phyloP scores from a whole-genome alignment of 2,888 invertebrate species.

The Limnephilus auricula region DNA sequence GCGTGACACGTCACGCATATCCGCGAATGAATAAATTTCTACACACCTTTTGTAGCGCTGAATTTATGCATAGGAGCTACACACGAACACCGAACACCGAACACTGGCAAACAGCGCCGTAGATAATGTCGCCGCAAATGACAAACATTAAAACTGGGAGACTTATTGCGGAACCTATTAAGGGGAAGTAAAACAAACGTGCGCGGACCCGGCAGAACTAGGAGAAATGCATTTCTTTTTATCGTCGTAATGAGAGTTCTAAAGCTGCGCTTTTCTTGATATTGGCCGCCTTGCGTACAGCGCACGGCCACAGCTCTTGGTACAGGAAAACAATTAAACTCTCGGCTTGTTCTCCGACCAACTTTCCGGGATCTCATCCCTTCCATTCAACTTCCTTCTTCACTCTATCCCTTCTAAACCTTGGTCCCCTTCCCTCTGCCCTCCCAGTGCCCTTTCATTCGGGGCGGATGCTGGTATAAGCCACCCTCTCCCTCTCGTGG shows the following conservation, averaged over 20 bases:
- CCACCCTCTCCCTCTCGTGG: not conserved
- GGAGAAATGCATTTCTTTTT: slow-evolving; percentile 57
- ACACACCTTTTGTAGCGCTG: slow-evolving; percentile 48
- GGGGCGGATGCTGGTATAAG: slow-evolving; percentile 15
- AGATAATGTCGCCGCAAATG: slow-evolving; percentile 50
- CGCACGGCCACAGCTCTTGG: slow-evolving; percentile 69
- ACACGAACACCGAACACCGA: slow-evolving; percentile 18
- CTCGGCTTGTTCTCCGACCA: slow-evolving; percentile 72
- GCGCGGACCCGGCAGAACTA: slow-evolving; percentile 35
- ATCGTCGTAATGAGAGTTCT: slow-evolving; percentile 57
- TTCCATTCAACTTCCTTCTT: slow-evolving; percentile 72
- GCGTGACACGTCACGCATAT: slow-evolving; percentile 55
- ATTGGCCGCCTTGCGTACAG: slow-evolving; percentile 59
- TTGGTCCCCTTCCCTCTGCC: slow-evolving; percentile 25
- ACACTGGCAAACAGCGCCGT: not conserved
- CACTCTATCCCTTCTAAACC: slow-evolving; percentile 60
- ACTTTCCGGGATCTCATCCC: slow-evolving; percentile 70
- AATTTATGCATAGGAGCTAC: slow-evolving; percentile 36
- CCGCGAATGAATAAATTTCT: slow-evolving; percentile 57
- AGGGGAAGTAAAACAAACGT: slow-evolving; percentile 28
- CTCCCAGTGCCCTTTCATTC: slow-evolving; percentile 44
- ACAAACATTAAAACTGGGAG: slow-evolving; percentile 50
- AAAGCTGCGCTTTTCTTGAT: slow-evolving; percentile 52
- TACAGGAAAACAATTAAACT: slow-evolving; percentile 77
- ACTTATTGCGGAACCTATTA: slow-evolving; percentile 50